A percentile compares a stretch with the other conserved stretches of the same genome.
Conservation (phyloP, 2,113 vertebrate genomes). For the Pipa parva region DNA sequence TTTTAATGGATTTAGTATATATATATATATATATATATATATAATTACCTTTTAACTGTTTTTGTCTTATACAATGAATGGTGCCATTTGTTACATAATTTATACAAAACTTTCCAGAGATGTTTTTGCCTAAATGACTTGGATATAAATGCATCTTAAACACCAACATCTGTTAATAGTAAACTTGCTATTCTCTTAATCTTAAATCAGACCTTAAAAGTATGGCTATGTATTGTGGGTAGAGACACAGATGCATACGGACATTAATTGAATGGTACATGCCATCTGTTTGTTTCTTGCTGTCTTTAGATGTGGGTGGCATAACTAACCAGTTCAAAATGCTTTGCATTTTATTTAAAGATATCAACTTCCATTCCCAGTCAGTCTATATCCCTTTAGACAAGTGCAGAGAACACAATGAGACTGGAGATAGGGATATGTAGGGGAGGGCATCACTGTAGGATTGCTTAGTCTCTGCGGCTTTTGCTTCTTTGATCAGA, state of each 20-base stretch:
- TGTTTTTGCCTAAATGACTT: background rate
- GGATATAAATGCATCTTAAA: background rate
- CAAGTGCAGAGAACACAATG: background rate
- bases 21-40: too few relatives aligned
- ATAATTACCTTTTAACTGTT: too few relatives aligned
- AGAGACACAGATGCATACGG: background rate
- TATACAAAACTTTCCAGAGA: background rate
- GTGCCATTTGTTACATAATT: too few relatives aligned
- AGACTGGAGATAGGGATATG: background rate
- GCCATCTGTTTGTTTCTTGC: conserved; percentile 3
- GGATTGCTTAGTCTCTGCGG: background rate
- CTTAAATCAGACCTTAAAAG: too few relatives aligned
- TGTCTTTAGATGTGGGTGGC: conserved; percentile 5
- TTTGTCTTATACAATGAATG: too few relatives aligned
- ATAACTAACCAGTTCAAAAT: background rate
- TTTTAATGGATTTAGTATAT: too few relatives aligned
- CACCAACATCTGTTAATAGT: background rate
- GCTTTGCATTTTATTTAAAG: background rate
- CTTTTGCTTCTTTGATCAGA: background rate
- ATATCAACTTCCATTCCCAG: background rate
- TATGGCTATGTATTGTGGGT: background rate
- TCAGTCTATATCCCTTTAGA: background rate
- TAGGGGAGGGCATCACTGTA: background rate
- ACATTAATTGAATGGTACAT: conserved; percentile 8
- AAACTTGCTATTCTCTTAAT: background rate